phyloP scores from a whole-genome alignment of 1,140 invertebrate species.

The Drosophila insularis region DNA sequence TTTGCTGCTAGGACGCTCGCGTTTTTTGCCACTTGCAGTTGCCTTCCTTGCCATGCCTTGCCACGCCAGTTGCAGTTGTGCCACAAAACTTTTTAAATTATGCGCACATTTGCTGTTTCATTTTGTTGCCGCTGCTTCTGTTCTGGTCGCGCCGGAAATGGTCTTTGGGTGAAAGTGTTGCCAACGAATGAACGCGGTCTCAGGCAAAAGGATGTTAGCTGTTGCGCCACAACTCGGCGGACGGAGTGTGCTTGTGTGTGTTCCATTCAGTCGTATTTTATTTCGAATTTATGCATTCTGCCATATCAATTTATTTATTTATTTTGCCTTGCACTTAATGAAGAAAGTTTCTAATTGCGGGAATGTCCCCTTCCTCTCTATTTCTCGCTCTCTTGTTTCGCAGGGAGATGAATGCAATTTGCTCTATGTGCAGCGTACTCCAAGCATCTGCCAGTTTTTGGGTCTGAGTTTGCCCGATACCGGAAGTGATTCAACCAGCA shows the following conservation, averaged over 20 bases:
- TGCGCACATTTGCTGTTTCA: slow-evolving; percentile 74
- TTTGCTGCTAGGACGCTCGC: slow-evolving; percentile 38
- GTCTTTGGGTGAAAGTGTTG: slow-evolving; percentile 79
- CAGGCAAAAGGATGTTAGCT: slow-evolving; percentile 37
- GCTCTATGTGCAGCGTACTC: slow-evolving; percentile 69
- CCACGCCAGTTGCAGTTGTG: slow-evolving; percentile 22
- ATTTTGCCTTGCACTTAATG: slow-evolving; percentile 73
- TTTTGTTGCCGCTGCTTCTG: slow-evolving; percentile 28
- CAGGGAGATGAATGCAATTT: slow-evolving; percentile 73
- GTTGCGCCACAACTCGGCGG: slow-evolving; percentile 60
- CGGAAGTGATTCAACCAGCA: neutral
- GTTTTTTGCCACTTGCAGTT: slow-evolving; percentile 75
- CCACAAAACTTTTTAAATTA: slow-evolving; percentile 78
- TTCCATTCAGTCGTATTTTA: slow-evolving; percentile 30
- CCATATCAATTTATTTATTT: slow-evolving; percentile 75
- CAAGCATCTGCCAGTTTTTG: slow-evolving; percentile 76
- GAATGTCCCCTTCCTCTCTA: slow-evolving; percentile 6
- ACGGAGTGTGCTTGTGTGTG: neutral
- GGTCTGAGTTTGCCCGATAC: slow-evolving; percentile 43
- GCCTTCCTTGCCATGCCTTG: neutral
- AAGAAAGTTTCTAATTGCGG: slow-evolving; percentile 76
- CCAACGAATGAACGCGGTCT: slow-evolving; percentile 6
- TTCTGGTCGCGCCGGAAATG: slow-evolving; percentile 68
- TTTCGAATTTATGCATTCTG: slow-evolving; percentile 62
- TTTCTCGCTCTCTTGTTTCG: slow-evolving; percentile 12